Base-by-base conservation (phyloP, 1,140 invertebrate species). In the Asobara japonica region DNA sequence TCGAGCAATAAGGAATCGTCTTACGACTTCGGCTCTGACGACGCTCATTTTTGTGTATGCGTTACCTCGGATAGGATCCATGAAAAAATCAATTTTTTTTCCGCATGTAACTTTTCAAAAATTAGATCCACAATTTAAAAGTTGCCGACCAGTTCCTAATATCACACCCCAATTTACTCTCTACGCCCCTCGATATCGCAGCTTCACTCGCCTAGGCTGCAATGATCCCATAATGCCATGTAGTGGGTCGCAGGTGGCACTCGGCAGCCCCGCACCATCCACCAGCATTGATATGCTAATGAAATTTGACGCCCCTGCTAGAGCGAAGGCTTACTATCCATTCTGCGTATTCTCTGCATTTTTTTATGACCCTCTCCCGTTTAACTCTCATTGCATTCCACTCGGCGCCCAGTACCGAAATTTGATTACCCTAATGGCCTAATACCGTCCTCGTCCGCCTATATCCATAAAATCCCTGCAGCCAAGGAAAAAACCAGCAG, bases 251-350 rank as follows among this genome's bases (percentile, higher is more conserved):
- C 86, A 87, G 86, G 86, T 87, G 86, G 85, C 83, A 80, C 81
- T 82, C 79, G 74, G 74, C 76, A 81, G 80, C 71, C 76, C 77
- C 80, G 75, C 78, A 77, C 84, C 85, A 87, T 86, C 84, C 83
- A 77, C 84, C 84, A 86, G 81, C 86, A 88, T 88, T 87, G 86
- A 88, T 88, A 88, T 88, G 86, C 86, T 88, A 88, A 88, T 88
- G 86, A 88, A 88, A 87, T 88, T 88, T 88, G 86, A 87, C 82
- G 84, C 86, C 84, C 86, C 83, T 81, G 79, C 78, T 27, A 66
- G 62, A 61, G 27, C 41, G 27, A 29, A 56, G 18, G 36, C 45
- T 51, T 11, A 60, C 66, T 60, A 65, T 71, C 29, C 51, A 29
- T n/a, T 29, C 27, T 22, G 18, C 25, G 36, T 51, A 10, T 51